Conservation (phyloP, 2,888 invertebrate genomes). For the Xestia xanthographa region DNA sequence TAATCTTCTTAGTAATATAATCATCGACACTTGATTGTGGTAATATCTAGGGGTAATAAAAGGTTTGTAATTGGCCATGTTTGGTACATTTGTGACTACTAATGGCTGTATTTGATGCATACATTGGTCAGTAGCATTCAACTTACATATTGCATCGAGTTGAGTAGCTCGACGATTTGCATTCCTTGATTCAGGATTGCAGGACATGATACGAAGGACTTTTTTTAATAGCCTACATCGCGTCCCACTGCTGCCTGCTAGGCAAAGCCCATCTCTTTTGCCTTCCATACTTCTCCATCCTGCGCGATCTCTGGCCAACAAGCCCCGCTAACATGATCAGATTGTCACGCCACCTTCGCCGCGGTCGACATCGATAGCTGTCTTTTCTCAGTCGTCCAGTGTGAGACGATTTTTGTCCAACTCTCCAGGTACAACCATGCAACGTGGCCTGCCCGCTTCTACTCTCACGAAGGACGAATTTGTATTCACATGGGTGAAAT, state of each 20-base stretch:
- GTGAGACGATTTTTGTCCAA: neutral
- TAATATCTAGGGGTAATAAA: slow-evolving; percentile 16
- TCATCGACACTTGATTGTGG: slow-evolving; percentile 38
- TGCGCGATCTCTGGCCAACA: too few species aligned
- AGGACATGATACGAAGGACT: neutral
- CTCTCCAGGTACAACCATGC: neutral
- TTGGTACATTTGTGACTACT: neutral
- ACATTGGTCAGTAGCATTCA: neutral
- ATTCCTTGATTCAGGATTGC: neutral
- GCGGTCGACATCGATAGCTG: too few species aligned
- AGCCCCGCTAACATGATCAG: too few species aligned
- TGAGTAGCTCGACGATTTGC: neutral
- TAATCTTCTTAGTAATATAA: slow-evolving; percentile 48
- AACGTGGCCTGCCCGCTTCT: neutral
- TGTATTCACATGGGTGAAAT: neutral
- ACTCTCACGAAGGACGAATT: neutral
- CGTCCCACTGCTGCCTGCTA: neutral
- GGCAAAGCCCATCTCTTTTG: neutral
- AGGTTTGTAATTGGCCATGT: neutral
- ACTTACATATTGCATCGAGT: neutral
- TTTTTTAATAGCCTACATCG: too few species aligned
- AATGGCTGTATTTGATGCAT: neutral
- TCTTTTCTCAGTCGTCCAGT: too few species aligned
- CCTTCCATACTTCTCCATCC: too few species aligned
- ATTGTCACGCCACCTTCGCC: too few species aligned